Base-by-base conservation (phyloP, 2,113 vertebrate genomes). In the Equus quagga region DNA sequence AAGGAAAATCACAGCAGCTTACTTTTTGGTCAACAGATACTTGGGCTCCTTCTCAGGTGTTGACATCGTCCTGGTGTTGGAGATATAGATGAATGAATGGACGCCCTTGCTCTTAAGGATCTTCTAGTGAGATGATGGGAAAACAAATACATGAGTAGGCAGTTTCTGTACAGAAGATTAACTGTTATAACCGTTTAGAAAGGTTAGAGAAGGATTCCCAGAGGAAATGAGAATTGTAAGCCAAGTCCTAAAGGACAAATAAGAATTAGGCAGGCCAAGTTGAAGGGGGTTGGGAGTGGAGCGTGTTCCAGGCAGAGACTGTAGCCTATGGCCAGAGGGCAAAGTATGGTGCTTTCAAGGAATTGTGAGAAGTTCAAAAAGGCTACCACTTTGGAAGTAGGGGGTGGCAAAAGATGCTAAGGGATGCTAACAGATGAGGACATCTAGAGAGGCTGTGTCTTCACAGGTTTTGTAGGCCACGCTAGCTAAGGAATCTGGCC, bases 71-170 rank as follows among this genome's bases (percentile, higher is more conserved):
- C 26, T 89, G 24, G 28, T 76, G 41, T 67, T 89, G 41, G 49
- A 72, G 83, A 81, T 36, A 69, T 10, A 81, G 76, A 69, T 91
- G 49, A 93, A 60, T 93, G 54, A 91, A 44, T 84, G 70, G 89
- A n/a, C 85, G 36, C 8, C 12, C 36, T 93, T n/a, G 15, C 36
- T 67, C 26, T 44, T 58, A 8, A 81, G 26, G 14, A 6, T 65
- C 13, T 86, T 95, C 41, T 75, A 60, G 46, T 94, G 44, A 95
- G 28, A 92, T 79, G 44, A 51, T 83, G 5, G 33, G 44, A 75
- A 87, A 94, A 36, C 51, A 72, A 72, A 80, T 64, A n/a, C 9
- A 83, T 4, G 41, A 21, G 36, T 76, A 83, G 64, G 56, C 33
- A 33, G 7, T 72, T 76, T 69, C 23, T 64, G 1, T 56, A 28